Evolutionary conservation across 1,140 invertebrate species (phyloP).

Genomic region (Cardiocondyla obscurior): DNA sequence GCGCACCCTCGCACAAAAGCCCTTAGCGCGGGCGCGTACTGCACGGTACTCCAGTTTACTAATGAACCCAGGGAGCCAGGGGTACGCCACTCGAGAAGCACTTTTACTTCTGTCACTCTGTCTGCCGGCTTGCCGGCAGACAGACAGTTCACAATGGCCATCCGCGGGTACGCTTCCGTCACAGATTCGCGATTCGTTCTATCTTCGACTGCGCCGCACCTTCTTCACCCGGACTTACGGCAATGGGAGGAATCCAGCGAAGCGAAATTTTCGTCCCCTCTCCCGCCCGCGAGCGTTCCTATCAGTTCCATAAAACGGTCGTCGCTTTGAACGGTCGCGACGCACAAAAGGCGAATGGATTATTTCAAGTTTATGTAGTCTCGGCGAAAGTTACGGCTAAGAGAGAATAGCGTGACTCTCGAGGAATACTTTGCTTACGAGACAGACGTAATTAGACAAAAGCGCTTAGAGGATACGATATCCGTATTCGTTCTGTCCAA

Average conservation of each 20-base stretch:
- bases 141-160: slow-evolving; percentile 64
- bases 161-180: slow-evolving; percentile 38
- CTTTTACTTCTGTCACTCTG: slow-evolving; percentile 80
- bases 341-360: slow-evolving; percentile 34
- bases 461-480: neutral
- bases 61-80: slow-evolving; percentile 80
- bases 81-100: slow-evolving; percentile 77
- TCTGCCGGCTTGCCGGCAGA: slow-evolving; percentile 71
- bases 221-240: slow-evolving; percentile 27
- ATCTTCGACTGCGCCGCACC: slow-evolving; percentile 23
- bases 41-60: slow-evolving; percentile 80
- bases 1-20: slow-evolving; percentile 73
- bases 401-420: slow-evolving; percentile 4
- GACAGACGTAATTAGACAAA: slow-evolving; percentile 4
- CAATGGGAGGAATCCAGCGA: neutral
- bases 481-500: neutral
- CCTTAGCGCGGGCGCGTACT: slow-evolving; percentile 65
- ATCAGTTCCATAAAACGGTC: slow-evolving; percentile 29
- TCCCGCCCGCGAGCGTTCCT: slow-evolving; percentile 4
- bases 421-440: slow-evolving; percentile 27
- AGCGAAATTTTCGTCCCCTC: slow-evolving; percentile 30
- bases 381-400: slow-evolving; percentile 13
- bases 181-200: slow-evolving; percentile 33
- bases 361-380: slow-evolving; percentile 36
- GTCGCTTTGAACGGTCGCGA: slow-evolving; percentile 22